Percentiles rank a stretch among this genome's conserved stretches.
These are phyloP conservation scores for Hypomesus transpacificus DNA, from an alignment of 2,113 vertebrate species.

Conservation along the genomic window DNA sequence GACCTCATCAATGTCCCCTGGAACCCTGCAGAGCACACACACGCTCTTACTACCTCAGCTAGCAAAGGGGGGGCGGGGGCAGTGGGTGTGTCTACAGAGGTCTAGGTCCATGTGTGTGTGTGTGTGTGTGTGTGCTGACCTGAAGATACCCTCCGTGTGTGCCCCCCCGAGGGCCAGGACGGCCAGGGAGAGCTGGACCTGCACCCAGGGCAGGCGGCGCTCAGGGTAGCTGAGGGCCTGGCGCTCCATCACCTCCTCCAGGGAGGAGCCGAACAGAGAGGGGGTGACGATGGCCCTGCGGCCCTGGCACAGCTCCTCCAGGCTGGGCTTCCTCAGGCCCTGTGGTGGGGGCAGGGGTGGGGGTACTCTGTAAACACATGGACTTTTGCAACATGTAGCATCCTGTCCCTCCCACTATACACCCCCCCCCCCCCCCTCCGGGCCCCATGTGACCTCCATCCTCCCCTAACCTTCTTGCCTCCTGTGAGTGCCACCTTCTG, in stretches of 20 bases:
- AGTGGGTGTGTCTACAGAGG: not conserved
- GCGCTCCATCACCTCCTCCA: conserved; percentile 79
- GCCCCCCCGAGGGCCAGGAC: conserved; percentile 76
- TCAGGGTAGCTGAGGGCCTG: conserved; percentile 69
- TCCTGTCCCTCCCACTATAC: not conserved
- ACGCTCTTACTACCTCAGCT: conserved; percentile 6
- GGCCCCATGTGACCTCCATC: not conserved
- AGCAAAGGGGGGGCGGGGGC: not conserved
- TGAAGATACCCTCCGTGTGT: conserved; percentile 79
- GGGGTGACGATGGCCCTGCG: conserved; percentile 73
- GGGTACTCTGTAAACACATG: not conserved
- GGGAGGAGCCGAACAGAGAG: conserved; percentile 75
- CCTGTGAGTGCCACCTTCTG: conserved; percentile 78
- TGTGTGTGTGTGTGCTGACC: conserved; percentile 57
- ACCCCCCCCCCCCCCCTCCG: too few relatives aligned
- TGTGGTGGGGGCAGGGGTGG: conserved; percentile 24
- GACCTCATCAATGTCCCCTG: conserved; percentile 81
- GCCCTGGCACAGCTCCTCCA: conserved; percentile 74
- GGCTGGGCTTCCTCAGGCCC: conserved; percentile 75
- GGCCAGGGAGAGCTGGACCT: conserved; percentile 76
- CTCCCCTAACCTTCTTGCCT: conserved; percentile 76
- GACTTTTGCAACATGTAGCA: not conserved
- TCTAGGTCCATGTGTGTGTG: not conserved
- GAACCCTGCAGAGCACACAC: conserved; percentile 63
- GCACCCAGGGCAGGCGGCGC: conserved; percentile 75